Evolutionary conservation across 2,888 invertebrate species (phyloP).

Genomic region (Andrena chrysosceles): DNA sequence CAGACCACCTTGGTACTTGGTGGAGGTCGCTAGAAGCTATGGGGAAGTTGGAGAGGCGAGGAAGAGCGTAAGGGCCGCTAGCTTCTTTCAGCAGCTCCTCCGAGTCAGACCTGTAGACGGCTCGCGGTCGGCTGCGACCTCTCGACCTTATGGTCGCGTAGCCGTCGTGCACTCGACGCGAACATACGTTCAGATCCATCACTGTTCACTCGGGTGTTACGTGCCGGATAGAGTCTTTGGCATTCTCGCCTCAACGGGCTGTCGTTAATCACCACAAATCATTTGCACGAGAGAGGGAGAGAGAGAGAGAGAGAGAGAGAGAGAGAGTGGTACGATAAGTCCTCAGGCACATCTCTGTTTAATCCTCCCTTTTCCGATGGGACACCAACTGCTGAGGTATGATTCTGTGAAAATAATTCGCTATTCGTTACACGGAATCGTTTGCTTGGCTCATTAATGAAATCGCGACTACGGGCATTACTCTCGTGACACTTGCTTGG

Average conservation of each 20-base stretch:
- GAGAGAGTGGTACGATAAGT: not conserved
- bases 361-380: not conserved
- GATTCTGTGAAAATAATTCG: constrained; percentile 46
- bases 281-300: not conserved
- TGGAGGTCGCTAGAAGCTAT: constrained; percentile 68
- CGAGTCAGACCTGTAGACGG: constrained; percentile 80
- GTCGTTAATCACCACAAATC: constrained; percentile 18
- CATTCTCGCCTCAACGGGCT: constrained; percentile 28
- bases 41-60: constrained; percentile 71
- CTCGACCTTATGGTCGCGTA: constrained; percentile 94
- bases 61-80: constrained; percentile 76
- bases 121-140: constrained; percentile 82
- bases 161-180: constrained; percentile 91
- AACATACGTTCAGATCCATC: constrained; percentile 81
- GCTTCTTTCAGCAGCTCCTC: constrained; percentile 79
- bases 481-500: constrained; percentile 35
- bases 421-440: constrained; percentile 28
- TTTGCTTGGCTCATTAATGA: constrained; percentile 28
- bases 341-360: not conserved
- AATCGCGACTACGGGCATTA: not conserved
- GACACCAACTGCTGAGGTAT: constrained; percentile 1
- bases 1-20: constrained; percentile 79
- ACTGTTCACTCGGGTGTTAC: not conserved
- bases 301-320: not conserved
- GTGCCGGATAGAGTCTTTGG: not conserved